phyloP scores from a whole-genome alignment of 2,888 invertebrate genomes.

The Cosmia pyralina region DNA sequence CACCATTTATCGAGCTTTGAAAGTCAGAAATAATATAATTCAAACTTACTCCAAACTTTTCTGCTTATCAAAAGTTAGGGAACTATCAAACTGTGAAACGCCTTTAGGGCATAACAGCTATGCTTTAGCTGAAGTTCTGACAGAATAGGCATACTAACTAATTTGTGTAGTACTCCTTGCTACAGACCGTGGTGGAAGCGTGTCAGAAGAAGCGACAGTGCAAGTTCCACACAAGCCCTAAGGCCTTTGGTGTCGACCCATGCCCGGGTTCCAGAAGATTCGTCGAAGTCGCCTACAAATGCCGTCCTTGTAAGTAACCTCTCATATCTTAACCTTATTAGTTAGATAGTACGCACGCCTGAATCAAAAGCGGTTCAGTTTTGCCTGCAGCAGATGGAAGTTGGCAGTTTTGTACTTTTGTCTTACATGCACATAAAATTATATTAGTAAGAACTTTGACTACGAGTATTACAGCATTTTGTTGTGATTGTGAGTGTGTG shows the following conservation, averaged over 20 bases:
- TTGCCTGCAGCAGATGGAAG: neutral
- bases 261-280: slow-evolving; percentile 97
- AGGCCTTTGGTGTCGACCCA: slow-evolving; percentile 96
- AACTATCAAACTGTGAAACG: slow-evolving; percentile 31
- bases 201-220: slow-evolving; percentile 98
- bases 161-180: slow-evolving; percentile 94
- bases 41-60: slow-evolving; percentile 16
- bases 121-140: slow-evolving; percentile 31
- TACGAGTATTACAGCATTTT: neutral
- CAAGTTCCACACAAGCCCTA: slow-evolving; percentile 96
- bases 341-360: neutral
- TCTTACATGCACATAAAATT: neutral
- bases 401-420: neutral
- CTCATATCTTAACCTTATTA: neutral
- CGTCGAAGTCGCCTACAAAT: slow-evolving; percentile 98
- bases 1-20: neutral
- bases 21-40: slow-evolving; percentile 18
- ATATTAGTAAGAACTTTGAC: neutral
- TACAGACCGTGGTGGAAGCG: slow-evolving; percentile 98
- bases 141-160: slow-evolving; percentile 84
- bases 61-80: slow-evolving; percentile 7
- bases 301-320: slow-evolving; percentile 97
- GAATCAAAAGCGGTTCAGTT: neutral
- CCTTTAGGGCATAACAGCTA: slow-evolving; percentile 36
- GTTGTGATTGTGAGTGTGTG: too few species aligned